Percentiles rank a stretch among this genome's conserved stretches.
Evolutionary conservation across 2,113 vertebrate species (phyloP).

Genomic region (Zosterops lateralis): DNA sequence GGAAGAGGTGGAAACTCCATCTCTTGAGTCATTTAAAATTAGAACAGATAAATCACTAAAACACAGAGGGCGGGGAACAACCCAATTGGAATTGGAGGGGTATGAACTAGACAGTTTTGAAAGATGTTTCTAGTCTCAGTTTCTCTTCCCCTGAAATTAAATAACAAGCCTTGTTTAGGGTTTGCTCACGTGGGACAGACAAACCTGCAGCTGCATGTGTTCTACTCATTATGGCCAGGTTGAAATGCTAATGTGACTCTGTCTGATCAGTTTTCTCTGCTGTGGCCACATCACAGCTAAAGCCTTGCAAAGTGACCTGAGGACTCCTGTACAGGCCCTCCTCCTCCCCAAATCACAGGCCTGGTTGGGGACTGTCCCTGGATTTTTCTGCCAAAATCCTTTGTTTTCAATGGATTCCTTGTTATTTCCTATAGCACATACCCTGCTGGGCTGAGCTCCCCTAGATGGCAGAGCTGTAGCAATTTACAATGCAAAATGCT

Average conservation of each 20-base stretch:
- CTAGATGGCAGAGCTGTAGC: slow-evolving; percentile 45
- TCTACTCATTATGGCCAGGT: background rate
- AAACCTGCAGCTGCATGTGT: slow-evolving; percentile 26
- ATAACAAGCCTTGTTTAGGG: background rate
- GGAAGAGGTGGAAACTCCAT: slow-evolving; percentile 63
- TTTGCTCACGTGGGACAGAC: background rate
- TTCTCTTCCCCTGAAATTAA: slow-evolving; percentile 25
- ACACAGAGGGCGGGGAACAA: background rate
- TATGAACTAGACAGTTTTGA: background rate
- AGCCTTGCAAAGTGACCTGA: background rate
- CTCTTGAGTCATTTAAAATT: slow-evolving; percentile 53
- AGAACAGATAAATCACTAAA: slow-evolving; percentile 47
- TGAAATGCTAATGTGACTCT: slow-evolving; percentile 38
- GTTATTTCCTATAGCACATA: background rate
- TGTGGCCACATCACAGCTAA: background rate
- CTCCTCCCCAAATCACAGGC: background rate
- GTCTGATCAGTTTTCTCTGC: background rate
- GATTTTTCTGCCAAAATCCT: background rate
- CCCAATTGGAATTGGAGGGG: background rate
- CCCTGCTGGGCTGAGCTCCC: slow-evolving; percentile 27
- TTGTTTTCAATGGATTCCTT: background rate
- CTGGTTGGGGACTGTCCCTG: background rate
- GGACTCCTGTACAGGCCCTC: background rate
- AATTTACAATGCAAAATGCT: slow-evolving; percentile 18
- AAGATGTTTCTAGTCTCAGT: background rate